These are phyloP conservation scores for Drosophila stalkeri DNA, from an alignment of 2,888 invertebrate genomes.

Conservation along the genomic window DNA sequence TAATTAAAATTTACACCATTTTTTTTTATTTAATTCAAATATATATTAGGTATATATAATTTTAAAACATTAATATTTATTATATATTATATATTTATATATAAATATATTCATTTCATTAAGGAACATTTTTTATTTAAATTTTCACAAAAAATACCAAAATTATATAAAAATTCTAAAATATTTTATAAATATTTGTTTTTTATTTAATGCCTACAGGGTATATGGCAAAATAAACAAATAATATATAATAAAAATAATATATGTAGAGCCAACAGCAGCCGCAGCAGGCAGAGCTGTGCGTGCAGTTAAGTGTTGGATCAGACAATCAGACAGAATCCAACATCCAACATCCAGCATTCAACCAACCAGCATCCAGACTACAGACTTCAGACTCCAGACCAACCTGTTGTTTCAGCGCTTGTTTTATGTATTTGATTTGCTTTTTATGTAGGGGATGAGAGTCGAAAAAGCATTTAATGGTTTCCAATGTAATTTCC, in stretches of 20 bases:
- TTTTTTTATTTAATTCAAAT: background rate
- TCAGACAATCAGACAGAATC: conserved; percentile 15
- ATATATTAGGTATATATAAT: no score
- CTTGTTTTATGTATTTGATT: conserved; percentile 47
- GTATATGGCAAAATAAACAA: conserved; percentile 11
- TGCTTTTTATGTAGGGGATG: conserved; percentile 25
- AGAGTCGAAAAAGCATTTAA: conserved; percentile 40
- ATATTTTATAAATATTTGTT: no score
- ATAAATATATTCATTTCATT: background rate
- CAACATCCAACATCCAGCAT: background rate
- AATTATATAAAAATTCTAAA: background rate
- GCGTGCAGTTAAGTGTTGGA: conserved; percentile 35
- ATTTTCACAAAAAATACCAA: background rate
- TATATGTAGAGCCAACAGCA: conserved; percentile 1
- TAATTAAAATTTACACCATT: background rate
- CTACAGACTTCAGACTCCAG: background rate
- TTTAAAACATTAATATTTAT: no score
- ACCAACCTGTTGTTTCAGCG: conserved; percentile 61
- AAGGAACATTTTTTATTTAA: no score
- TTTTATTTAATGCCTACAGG: background rate
- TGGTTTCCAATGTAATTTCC: conserved; percentile 56
- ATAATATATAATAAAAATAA: conserved; percentile 13
- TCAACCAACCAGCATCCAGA: background rate
- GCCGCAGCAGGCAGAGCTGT: background rate
- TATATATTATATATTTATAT: background rate